Evolutionary conservation across 2,113 vertebrate species (phyloP).

Genomic region (Hirundichthys speculiger): DNA sequence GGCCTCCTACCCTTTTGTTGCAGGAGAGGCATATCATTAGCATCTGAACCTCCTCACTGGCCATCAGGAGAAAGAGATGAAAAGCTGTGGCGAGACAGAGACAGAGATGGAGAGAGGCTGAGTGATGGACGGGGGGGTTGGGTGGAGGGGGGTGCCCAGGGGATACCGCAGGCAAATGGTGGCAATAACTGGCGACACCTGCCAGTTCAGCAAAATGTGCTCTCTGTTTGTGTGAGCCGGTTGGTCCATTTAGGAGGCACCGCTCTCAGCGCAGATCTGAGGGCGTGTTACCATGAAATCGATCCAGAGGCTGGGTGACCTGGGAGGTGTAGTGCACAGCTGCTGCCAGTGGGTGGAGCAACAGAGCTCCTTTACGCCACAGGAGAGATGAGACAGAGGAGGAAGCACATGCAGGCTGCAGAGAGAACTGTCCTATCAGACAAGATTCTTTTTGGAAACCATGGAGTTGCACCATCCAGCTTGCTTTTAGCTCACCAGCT

Average conservation of each 20-base stretch:
- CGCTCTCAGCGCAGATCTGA: constrained; percentile 16
- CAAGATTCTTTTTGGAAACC: too few relatives aligned
- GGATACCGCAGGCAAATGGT: constrained; percentile 44
- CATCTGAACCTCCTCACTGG: constrained; percentile 76
- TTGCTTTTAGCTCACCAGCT: too few relatives aligned
- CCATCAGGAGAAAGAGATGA: constrained; percentile 49
- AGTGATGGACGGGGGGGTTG: constrained; percentile 12
- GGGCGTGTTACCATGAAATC: constrained; percentile 20
- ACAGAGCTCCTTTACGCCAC: constrained; percentile 60
- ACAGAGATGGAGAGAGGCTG: constrained; percentile 5
- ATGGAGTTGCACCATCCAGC: too few relatives aligned
- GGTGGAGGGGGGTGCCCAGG: constrained; percentile 4
- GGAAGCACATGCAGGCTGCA: neutral
- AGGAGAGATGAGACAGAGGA: neutral
- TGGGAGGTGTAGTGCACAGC: constrained; percentile 47
- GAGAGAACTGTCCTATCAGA: too few relatives aligned
- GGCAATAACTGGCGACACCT: constrained; percentile 65
- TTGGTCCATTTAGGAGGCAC: constrained; percentile 2
- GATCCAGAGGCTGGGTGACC: neutral
- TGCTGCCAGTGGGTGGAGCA: constrained; percentile 70
- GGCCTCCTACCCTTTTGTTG: constrained; percentile 67
- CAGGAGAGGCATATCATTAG: constrained; percentile 74
- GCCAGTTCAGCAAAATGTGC: constrained; percentile 37
- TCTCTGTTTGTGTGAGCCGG: constrained; percentile 4
- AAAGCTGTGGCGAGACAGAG: constrained; percentile 10